These are phyloP conservation scores for Callorhinus ursinus DNA, from an alignment of 2,113 vertebrate species.

Conservation along the genomic window DNA sequence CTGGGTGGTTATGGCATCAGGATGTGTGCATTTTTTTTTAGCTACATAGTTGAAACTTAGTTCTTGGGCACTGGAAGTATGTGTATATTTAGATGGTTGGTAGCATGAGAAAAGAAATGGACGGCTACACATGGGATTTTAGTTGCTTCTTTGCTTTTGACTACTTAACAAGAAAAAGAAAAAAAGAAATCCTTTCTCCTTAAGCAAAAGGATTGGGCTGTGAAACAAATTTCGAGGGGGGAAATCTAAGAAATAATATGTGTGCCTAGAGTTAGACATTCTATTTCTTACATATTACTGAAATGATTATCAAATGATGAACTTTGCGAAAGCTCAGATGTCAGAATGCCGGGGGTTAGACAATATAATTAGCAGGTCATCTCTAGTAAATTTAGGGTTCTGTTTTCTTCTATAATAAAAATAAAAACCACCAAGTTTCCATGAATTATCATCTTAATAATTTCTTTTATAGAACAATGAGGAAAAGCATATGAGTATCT, in stretches of 20 bases:
- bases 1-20: neutral
- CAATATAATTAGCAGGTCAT: neutral
- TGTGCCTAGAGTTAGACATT: neutral
- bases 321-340: neutral
- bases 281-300: neutral
- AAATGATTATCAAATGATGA: constrained; percentile 17
- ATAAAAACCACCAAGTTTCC: neutral
- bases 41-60: neutral
- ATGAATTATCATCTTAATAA: constrained; percentile 18
- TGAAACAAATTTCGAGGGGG: neutral
- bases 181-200: neutral
- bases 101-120: neutral
- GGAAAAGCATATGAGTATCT: neutral
- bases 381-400: neutral
- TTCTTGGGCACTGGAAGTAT: neutral
- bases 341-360: neutral
- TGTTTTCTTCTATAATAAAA: constrained; percentile 31
- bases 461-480: constrained; percentile 11
- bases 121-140: neutral
- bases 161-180: neutral
- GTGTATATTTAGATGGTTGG: neutral
- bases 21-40: neutral
- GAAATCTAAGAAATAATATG: neutral
- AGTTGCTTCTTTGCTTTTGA: neutral
- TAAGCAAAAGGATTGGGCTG: constrained; percentile 32